Conservation (phyloP, 2,113 vertebrate genomes). For the Malurus cyaneus region DNA sequence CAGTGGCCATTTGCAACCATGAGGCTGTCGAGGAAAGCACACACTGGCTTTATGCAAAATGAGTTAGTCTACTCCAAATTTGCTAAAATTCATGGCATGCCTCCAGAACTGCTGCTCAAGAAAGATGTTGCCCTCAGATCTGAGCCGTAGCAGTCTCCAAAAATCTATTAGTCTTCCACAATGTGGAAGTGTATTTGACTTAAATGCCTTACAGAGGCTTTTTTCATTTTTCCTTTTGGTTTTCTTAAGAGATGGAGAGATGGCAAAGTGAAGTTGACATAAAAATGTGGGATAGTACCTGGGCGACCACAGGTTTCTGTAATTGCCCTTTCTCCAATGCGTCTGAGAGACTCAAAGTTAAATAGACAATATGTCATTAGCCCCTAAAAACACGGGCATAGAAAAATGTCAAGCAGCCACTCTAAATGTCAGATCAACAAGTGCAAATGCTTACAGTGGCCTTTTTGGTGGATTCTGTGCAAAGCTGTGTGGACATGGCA, state of each 20-base stretch:
- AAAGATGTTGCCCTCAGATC: not conserved
- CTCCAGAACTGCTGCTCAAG: not conserved
- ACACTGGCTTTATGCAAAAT: not conserved
- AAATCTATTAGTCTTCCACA: not conserved
- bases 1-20: not conserved
- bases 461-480: not conserved
- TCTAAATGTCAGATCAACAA: conserved; percentile 9
- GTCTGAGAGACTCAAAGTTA: not conserved
- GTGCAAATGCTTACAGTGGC: not conserved
- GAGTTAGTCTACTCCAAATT: not conserved
- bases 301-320: not conserved
- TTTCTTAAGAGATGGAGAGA: not conserved
- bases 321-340: not conserved
- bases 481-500: not conserved
- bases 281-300: not conserved
- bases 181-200: not conserved
- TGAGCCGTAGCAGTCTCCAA: not conserved
- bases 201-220: not conserved
- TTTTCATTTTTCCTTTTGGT: not conserved
- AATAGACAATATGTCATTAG: not conserved
- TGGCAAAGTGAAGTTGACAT: not conserved
- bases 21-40: not conserved
- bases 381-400: not conserved
- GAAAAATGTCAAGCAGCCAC: not conserved
- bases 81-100: not conserved